Evolutionary conservation across 2,113 vertebrate species (phyloP).

Genomic region (Chaetodon auriga): DNA sequence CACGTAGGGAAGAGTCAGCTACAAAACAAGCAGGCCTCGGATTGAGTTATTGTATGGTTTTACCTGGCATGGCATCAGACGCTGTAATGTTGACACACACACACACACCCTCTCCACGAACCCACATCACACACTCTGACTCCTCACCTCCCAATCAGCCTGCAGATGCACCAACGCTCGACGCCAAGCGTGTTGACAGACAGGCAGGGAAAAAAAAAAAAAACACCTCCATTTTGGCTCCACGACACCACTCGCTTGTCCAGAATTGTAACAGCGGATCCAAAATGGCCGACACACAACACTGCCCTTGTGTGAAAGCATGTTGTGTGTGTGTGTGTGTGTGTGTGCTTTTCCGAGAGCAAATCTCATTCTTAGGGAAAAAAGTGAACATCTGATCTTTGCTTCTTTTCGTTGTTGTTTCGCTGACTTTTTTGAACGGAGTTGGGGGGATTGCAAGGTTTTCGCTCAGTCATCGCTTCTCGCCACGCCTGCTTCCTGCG

Average conservation of each 20-base stretch:
- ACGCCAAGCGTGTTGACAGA: constrained; percentile 45
- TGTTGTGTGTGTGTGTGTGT: constrained; percentile 72
- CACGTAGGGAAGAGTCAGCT: constrained; percentile 33
- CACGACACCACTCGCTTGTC: constrained; percentile 66
- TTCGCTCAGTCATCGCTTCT: constrained; percentile 44
- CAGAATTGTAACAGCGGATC: constrained; percentile 77
- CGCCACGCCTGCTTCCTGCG: constrained; percentile 28
- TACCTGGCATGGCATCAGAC: constrained; percentile 69
- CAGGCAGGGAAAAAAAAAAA: constrained; percentile 33
- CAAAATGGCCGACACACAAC: constrained; percentile 78
- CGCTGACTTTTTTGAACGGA: not conserved
- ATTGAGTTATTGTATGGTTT: constrained; percentile 77
- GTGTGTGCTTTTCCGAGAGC: constrained; percentile 55
- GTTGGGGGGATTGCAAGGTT: constrained; percentile 20
- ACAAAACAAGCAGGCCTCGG: constrained; percentile 40
- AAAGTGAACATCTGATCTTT: constrained; percentile 33
- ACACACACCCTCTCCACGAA: constrained; percentile 1
- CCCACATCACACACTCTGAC: constrained; percentile 47
- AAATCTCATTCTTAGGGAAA: constrained; percentile 45
- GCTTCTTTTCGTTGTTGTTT: constrained; percentile 29
- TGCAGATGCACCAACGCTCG: constrained; percentile 46
- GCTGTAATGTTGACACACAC: constrained; percentile 28
- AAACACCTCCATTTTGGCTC: constrained; percentile 67
- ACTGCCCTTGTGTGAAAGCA: constrained; percentile 66
- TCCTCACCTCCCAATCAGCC: constrained; percentile 40